A percentile compares a stretch with the other conserved stretches of the same genome.
Evolutionary conservation across 2,888 invertebrate genomes (phyloP).

Genomic region (Cylloceria caligata): DNA sequence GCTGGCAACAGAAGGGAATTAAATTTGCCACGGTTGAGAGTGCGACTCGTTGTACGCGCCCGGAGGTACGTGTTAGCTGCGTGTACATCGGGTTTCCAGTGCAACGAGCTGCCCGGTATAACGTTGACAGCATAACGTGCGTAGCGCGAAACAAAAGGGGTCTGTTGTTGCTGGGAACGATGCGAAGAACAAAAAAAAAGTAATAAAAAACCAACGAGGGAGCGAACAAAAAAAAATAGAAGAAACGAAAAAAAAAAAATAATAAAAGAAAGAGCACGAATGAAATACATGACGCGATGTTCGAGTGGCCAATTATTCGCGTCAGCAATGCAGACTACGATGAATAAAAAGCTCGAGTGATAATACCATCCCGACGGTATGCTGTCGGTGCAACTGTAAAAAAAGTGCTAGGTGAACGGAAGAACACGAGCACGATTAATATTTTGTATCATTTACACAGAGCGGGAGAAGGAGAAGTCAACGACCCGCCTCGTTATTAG

Average conservation of each 20-base stretch:
- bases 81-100: constrained; percentile 13
- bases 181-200: constrained; percentile 11
- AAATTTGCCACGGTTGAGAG: constrained; percentile 31
- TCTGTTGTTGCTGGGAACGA: constrained; percentile 1
- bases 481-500: constrained; percentile 29
- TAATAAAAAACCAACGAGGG: constrained; percentile 14
- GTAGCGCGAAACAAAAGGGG: constrained; percentile 16
- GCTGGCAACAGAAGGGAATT: constrained; percentile 26
- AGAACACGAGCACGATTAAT: constrained; percentile 29
- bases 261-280: neutral
- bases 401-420: neutral
- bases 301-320: constrained; percentile 46
- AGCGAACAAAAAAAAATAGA: neutral
- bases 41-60: neutral
- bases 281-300: constrained; percentile 36
- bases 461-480: neutral
- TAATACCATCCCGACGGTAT: constrained; percentile 21
- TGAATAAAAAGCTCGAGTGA: constrained; percentile 43
- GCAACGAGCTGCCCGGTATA: constrained; percentile 11
- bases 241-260: constrained; percentile 7
- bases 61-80: neutral
- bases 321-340: constrained; percentile 24
- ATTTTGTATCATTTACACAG: constrained; percentile 33
- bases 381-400: neutral
- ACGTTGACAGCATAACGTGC: constrained; percentile 1